These are phyloP conservation scores for Himalopsyche tibetana DNA, from an alignment of 2,888 invertebrate genomes.

Conservation along the genomic window DNA sequence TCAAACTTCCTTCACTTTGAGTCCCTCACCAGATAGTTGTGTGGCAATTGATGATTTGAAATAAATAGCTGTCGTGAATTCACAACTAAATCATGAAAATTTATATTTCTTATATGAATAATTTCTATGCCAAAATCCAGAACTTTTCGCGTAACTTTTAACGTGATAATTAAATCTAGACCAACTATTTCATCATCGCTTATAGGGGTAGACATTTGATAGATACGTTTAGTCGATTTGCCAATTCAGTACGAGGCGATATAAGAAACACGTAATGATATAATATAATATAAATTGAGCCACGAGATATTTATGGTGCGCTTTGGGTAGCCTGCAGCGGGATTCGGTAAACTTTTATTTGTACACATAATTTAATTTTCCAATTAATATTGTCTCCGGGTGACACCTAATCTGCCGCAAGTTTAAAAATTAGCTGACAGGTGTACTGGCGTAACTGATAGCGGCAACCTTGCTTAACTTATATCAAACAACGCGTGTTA, in stretches of 20 bases:
- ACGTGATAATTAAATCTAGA: too few species aligned
- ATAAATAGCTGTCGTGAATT: too few species aligned
- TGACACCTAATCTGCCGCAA: constrained; percentile 52
- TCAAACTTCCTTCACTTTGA: too few species aligned
- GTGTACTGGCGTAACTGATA: constrained; percentile 16
- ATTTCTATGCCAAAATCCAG: too few species aligned
- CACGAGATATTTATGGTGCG: not conserved
- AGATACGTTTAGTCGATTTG: not conserved
- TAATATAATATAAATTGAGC: constrained; percentile 1
- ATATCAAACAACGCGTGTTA: constrained; percentile 10
- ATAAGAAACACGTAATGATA: not conserved
- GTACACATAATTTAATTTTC: constrained; percentile 58
- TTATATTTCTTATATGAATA: too few species aligned
- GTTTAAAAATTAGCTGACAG: constrained; percentile 27
- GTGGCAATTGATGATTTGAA: too few species aligned
- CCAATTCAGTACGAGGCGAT: not conserved
- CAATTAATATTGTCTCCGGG: constrained; percentile 61
- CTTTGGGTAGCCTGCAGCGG: not conserved
- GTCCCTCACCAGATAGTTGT: too few species aligned
- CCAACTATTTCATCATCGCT: too few species aligned
- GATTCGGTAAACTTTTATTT: constrained; percentile 30
- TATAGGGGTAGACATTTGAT: too few species aligned
- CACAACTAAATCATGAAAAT: too few species aligned
- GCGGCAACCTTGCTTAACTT: constrained; percentile 22
- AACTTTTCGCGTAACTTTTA: too few species aligned